phyloP scores from a whole-genome alignment of 2,113 vertebrate genomes.

The Ploceus nigricollis region DNA sequence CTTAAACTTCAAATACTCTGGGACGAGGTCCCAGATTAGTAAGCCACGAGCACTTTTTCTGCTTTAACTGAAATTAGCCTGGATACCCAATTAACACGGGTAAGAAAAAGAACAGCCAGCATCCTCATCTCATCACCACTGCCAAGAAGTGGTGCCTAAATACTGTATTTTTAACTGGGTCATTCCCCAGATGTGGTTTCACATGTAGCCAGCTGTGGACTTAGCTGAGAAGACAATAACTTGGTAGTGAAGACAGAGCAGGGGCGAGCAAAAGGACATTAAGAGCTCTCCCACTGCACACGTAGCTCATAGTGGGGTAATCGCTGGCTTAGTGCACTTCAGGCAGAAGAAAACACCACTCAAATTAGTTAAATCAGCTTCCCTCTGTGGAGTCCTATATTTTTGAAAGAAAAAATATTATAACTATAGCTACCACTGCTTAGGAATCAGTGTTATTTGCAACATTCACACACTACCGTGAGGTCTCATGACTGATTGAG shows the following conservation, averaged over 20 bases:
- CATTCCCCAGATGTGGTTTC: not conserved
- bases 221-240: not conserved
- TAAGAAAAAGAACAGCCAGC: not conserved
- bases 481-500: not conserved
- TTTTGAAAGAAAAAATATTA: not conserved
- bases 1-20: not conserved
- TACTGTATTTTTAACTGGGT: not conserved
- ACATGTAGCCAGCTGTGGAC: fast-evolving
- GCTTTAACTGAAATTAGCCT: not conserved
- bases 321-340: not conserved
- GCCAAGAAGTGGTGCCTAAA: not conserved
- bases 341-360: not conserved
- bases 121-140: not conserved
- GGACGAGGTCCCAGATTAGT: not conserved
- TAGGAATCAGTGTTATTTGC: not conserved
- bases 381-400: not conserved
- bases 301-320: not conserved
- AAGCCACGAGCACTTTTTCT: not conserved
- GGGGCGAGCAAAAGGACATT: fast-evolving
- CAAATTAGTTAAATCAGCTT: not conserved
- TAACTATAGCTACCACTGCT: not conserved
- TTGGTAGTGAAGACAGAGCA: not conserved
- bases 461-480: not conserved
- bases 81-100: not conserved
- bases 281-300: not conserved